These are phyloP conservation scores for Pseudolaguvia tuberculata DNA, from an alignment of 2,113 vertebrate species.

Conservation along the genomic window DNA sequence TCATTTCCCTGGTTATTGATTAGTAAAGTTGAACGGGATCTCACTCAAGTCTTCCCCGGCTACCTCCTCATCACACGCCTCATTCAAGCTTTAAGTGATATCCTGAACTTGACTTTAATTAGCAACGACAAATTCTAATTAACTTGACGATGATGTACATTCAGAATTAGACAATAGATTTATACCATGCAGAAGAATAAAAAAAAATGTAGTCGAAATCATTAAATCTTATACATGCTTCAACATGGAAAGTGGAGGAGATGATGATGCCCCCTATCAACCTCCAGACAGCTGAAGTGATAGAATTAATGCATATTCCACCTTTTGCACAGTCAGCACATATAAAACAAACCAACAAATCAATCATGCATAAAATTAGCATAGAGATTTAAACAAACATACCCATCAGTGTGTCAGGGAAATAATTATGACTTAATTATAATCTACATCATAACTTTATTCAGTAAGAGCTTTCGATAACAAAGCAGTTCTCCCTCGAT, in stretches of 20 bases:
- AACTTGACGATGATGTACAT: no score
- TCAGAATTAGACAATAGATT: background rate
- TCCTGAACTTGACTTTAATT: slow-evolving; percentile 25
- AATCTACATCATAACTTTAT: slow-evolving; percentile 46
- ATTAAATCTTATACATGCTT: background rate
- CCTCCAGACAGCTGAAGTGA: background rate
- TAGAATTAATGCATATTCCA: background rate
- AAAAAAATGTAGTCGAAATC: background rate
- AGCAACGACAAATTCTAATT: background rate
- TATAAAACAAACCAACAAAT: background rate
- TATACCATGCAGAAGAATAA: background rate
- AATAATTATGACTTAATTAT: no score
- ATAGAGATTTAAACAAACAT: no score
- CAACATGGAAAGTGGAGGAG: background rate
- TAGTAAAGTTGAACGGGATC: slow-evolving; percentile 41
- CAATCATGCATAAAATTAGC: no score
- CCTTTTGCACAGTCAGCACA: background rate
- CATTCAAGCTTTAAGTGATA: slow-evolving; percentile 40
- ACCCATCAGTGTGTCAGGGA: no score
- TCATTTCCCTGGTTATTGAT: slow-evolving; percentile 11
- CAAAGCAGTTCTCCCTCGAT: slow-evolving; percentile 39
- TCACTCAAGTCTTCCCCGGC: slow-evolving; percentile 43
- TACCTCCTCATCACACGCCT: slow-evolving; percentile 38
- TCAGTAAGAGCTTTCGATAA: slow-evolving; percentile 50
- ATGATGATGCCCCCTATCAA: slow-evolving; percentile 28